A percentile compares a stretch with the other conserved stretches of the same genome.
Conservation (phyloP, 2,113 vertebrate genomes). For the Burhinus bistriatus region DNA sequence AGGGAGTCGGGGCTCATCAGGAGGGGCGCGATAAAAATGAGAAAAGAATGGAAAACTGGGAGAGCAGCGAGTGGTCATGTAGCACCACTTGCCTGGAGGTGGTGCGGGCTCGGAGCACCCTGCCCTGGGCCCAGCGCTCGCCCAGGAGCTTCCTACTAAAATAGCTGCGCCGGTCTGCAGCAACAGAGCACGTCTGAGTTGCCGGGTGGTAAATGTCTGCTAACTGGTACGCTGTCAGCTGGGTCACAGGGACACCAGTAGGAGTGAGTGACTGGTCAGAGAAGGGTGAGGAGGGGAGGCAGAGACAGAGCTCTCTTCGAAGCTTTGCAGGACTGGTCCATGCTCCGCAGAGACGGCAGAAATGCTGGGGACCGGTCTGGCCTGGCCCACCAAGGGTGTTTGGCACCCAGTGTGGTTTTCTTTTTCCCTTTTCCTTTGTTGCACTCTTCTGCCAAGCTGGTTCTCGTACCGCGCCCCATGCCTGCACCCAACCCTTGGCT, state of each 20-base stretch:
- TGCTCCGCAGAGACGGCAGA: not conserved
- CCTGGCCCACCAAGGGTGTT: accelerated
- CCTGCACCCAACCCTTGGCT: not conserved
- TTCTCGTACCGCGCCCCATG: accelerated
- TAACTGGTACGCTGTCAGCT: too few relatives aligned
- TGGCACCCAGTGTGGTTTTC: not conserved
- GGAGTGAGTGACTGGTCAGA: not conserved
- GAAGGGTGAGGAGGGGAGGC: not conserved
- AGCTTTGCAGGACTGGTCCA: accelerated
- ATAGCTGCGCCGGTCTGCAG: accelerated
- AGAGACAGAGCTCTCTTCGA: not conserved
- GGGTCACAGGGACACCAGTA: accelerated
- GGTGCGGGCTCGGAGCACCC: accelerated
- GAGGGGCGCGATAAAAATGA: not conserved
- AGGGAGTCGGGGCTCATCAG: not conserved
- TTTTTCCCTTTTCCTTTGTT: not conserved
- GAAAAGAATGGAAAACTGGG: not conserved
- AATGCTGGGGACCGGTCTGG: accelerated
- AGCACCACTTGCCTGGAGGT: not conserved
- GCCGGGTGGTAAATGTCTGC: not conserved
- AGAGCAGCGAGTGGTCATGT: not conserved
- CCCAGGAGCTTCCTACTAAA: not conserved
- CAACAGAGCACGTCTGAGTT: accelerated
- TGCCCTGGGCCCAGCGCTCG: not conserved
- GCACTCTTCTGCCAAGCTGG: not conserved